phyloP scores from a whole-genome alignment of 2,888 invertebrate genomes.

The Aradus depressus region DNA sequence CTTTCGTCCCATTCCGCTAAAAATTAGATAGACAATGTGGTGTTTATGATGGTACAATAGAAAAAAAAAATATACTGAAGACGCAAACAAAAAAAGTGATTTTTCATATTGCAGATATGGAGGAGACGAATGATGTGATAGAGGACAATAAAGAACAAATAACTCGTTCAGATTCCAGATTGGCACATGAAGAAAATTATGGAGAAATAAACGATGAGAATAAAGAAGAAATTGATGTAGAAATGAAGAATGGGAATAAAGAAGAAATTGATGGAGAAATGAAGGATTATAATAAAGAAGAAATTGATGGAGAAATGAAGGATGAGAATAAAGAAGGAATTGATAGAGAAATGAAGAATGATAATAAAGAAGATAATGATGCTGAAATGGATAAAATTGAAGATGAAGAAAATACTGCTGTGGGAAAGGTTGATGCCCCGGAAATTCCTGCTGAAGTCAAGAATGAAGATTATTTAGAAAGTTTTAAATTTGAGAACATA shows the following conservation, averaged over 20 bases:
- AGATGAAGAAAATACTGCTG: background rate
- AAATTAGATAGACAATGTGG: too few relatives aligned
- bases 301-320: background rate
- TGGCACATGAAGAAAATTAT: slow-evolving; percentile 7
- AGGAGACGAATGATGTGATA: background rate
- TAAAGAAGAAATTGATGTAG: slow-evolving; percentile 10
- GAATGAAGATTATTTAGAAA: background rate
- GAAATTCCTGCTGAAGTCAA: background rate
- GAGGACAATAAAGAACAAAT: background rate
- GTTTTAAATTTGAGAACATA: background rate
- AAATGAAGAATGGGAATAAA: slow-evolving; percentile 2
- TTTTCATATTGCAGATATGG: slow-evolving; percentile 19
- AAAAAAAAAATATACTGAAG: too few relatives aligned
- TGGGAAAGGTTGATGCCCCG: background rate
- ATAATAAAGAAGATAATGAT: background rate
- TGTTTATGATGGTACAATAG: too few relatives aligned
- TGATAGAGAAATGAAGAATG: background rate
- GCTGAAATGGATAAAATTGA: background rate
- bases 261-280: slow-evolving; percentile 23
- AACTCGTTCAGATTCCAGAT: background rate
- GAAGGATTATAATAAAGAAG: slow-evolving; percentile 1
- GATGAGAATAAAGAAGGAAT: background rate
- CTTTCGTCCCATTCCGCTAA: too few relatives aligned
- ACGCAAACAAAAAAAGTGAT: too few relatives aligned
- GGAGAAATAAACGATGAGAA: slow-evolving; percentile 17